Evolutionary conservation across 2,888 invertebrate species (phyloP), one percentile per base, ranked within the genome.

Genomic region (Ormia ochracea): DNA sequence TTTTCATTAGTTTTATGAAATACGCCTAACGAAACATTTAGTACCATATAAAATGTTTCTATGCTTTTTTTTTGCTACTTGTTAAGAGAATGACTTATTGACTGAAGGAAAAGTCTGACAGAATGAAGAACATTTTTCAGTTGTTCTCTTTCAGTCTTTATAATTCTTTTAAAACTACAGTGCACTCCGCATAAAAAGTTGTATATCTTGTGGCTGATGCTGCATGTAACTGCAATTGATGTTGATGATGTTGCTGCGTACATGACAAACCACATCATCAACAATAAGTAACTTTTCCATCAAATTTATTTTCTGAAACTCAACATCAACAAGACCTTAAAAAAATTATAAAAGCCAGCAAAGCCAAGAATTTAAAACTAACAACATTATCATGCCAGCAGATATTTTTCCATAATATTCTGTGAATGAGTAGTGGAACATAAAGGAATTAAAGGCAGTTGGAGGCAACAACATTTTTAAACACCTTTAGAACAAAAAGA

Each of bases 201-300:
- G 26, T 59, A 36, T 19, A 3, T 48, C 19, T 5, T 33, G 41
- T 38, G 41, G 41, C 28, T 45, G 48, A 48, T 61, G 48, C 23
- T 70, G 43, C 33, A 52, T 50, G 12, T 61, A 31, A 43, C 59
- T 70, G 43, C 65, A 66, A 59, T 52, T 72, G 66, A 48, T 72
- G 72, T 78, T 72, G 66, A 72, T 76, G 77, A 66, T 72, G 66
- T 68, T 72, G 38, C 48, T 72, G 78, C 61, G 78, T 78, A 72
- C 66, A 72, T 54, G 59, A 54, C 52, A 78, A 78, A 54, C 72
- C 72, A 61, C 72, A 78, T 78, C 68, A 78, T 73, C 78, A 78
- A 73, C 72, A 78, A 56, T 68, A 73, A 78, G 54, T 68, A 78
- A 78, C 68, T 73, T 78, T 73, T 73, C 68, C 73, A 73, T 73